Evolutionary conservation across 2,113 vertebrate species (phyloP).

Genomic region (Grammomys surdaster): DNA sequence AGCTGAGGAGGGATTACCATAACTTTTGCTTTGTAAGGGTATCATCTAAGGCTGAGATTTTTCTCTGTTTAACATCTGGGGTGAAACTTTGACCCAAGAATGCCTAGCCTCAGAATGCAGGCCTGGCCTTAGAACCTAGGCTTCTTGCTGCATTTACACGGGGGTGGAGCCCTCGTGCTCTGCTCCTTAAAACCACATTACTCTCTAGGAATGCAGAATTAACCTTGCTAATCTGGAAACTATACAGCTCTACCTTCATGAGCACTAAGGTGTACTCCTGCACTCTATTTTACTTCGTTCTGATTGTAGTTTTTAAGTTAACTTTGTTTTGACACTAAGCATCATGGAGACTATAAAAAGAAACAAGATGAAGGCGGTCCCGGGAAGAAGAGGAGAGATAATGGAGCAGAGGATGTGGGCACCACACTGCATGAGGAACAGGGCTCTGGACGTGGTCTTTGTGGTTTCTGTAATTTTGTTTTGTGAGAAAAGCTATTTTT

Average conservation of each 20-base stretch:
- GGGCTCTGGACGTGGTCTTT: not conserved
- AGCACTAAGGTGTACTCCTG: not conserved
- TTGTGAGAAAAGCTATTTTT: not conserved
- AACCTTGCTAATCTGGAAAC: not conserved
- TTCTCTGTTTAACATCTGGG: not conserved
- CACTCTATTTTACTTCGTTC: not conserved
- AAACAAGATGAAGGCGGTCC: not conserved
- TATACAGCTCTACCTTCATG: not conserved
- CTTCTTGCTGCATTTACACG: not conserved
- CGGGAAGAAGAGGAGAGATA: not conserved
- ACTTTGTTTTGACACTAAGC: not conserved
- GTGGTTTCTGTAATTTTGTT: conserved; percentile 1
- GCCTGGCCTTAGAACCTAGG: not conserved
- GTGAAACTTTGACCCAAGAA: not conserved
- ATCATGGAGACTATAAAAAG: not conserved
- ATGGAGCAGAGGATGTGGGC: not conserved
- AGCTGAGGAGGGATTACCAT: not conserved
- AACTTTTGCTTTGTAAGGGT: not conserved
- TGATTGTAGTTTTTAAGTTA: not conserved
- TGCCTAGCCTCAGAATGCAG: not conserved
- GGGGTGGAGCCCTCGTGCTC: not conserved
- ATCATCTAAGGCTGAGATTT: not conserved
- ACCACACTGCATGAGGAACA: not conserved
- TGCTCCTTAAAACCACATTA: not conserved
- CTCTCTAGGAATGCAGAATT: conserved; percentile 4